Evolutionary conservation across 2,113 vertebrate genomes (phyloP), one percentile per base, ranked within the genome.

Genomic region (Chlamydotis undulata): DNA sequence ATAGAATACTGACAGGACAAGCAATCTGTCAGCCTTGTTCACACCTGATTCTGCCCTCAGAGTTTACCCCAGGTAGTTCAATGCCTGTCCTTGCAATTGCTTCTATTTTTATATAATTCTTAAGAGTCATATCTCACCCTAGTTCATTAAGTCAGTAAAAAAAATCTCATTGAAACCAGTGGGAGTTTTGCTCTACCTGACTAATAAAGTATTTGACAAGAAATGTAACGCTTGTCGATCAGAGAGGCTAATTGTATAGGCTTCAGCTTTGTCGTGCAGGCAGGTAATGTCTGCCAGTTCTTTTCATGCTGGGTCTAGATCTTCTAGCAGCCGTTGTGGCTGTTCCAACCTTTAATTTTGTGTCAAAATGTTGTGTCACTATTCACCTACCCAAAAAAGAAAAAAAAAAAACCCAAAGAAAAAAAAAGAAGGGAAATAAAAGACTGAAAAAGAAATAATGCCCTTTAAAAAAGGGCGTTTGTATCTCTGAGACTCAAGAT

Each of bases 361-460:
- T 83, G 19, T 47, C 7, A 81, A 91, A 64, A 52, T n/a, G 1
- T 45, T 45, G 39, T 78, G 41, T 57, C 22, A 15, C 17, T 70
- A 28, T 76, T 73, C 10, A 5, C 4, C 16, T 1, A 3, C 3
- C 4, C 0, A 24, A 68, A 45, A 35, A 22, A 19, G 4, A 3
- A 31, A 37, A 8, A 26, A 25, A 11, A 9, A 53, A 16, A 4
- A 28, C 35, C 35, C 35, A 15, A 25, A 14, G 41, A 12, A 5
- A 4, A 6, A 6, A 14, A 6, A 10, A 28, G n/a, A 12, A 33
- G 18, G 18, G 31, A 33, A 57, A 22, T 10, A 22, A 19, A 49
- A 33, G 17, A 33, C 21, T 57, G 11, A 12, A 5, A 25, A 19
- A 52, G 0, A 39, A 63, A 50, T 2, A 69, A 41, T 2, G 3